Conservation (phyloP, 2,888 invertebrate species). For the Capitulum mitella region DNA sequence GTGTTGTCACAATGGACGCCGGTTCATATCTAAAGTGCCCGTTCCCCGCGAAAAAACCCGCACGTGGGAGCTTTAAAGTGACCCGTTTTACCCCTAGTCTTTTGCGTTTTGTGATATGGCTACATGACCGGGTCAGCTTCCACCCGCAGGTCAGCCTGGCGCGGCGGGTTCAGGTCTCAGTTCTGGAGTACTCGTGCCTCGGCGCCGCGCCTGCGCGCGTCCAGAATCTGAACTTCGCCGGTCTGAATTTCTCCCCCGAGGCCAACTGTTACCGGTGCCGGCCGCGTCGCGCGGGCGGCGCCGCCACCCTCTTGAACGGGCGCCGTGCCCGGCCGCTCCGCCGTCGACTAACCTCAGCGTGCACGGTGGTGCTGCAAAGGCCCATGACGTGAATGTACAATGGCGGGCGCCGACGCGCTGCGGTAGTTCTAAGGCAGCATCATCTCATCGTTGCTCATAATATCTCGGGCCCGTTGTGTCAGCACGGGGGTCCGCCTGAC, state of each 20-base stretch:
- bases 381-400: slow-evolving; percentile 18
- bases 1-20: neutral
- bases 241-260: too few relatives aligned
- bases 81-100: slow-evolving; percentile 11
- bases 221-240: too few relatives aligned
- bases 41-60: neutral
- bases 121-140: neutral
- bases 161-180: neutral
- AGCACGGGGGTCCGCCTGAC: neutral
- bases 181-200: too few relatives aligned
- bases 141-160: neutral
- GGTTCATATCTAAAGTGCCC: neutral
- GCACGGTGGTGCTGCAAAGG: neutral
- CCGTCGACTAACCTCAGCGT: too few relatives aligned
- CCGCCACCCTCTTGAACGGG: neutral
- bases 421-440: neutral
- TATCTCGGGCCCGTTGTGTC: neutral
- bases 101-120: neutral
- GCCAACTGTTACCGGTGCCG: too few relatives aligned
- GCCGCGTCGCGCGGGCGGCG: too few relatives aligned
- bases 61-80: neutral
- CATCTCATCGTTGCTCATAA: slow-evolving; percentile 12
- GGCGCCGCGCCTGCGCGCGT: too few relatives aligned
- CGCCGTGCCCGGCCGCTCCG: too few relatives aligned
- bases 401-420: neutral